Percentiles rank a stretch among this genome's conserved stretches.
These are phyloP conservation scores for Psilopogon haemacephalus DNA, from an alignment of 2,113 vertebrate genomes.

Conservation along the genomic window DNA sequence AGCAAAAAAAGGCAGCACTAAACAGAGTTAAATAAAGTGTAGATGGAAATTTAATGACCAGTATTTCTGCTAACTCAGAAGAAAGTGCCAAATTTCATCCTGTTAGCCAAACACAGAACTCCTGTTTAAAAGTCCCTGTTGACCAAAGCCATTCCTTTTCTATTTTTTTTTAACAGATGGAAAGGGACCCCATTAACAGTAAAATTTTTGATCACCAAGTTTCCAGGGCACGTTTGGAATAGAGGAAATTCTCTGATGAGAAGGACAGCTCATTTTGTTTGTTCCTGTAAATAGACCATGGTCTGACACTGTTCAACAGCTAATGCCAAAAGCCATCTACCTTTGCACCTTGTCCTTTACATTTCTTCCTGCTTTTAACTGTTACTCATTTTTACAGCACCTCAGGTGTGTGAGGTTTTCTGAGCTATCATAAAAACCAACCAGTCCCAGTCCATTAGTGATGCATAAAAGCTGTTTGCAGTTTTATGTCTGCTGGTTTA, in stretches of 20 bases:
- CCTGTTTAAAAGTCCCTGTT: not conserved
- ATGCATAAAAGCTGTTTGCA: constrained; percentile 52
- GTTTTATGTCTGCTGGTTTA: constrained; percentile 67
- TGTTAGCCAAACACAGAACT: constrained; percentile 10
- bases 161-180: constrained; percentile 32
- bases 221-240: not conserved
- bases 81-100: not conserved
- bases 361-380: constrained; percentile 61
- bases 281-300: constrained; percentile 20
- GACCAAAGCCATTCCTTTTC: not conserved
- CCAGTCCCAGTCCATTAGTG: constrained; percentile 54
- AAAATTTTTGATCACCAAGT: constrained; percentile 22
- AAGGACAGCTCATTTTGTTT: constrained; percentile 20
- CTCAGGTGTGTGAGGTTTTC: constrained; percentile 56
- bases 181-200: not conserved
- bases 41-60: not conserved
- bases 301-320: constrained; percentile 13
- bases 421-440: constrained; percentile 51
- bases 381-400: constrained; percentile 63
- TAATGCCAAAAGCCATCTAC: constrained; percentile 30
- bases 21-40: not conserved
- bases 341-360: constrained; percentile 50
- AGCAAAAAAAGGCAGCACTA: not conserved
- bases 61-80: not conserved
- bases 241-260: not conserved